Evolutionary conservation across 2,113 vertebrate genomes (phyloP).

Genomic region (Myotis lucifugus): DNA sequence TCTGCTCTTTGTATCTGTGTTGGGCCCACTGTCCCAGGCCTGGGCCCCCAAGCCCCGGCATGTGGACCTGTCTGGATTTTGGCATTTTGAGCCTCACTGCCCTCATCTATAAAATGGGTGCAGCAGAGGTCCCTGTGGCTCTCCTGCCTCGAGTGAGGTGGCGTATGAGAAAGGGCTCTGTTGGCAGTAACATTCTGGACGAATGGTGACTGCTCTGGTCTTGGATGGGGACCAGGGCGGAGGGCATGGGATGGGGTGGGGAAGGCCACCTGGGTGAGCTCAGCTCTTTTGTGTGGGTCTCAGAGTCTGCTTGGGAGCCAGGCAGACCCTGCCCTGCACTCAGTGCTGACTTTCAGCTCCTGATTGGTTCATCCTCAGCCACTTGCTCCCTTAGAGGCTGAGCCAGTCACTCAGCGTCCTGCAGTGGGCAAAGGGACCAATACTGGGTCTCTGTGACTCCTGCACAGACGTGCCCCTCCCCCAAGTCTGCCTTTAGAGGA

Average conservation of each 20-base stretch:
- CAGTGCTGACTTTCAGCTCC: not conserved
- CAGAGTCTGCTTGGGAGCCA: not conserved
- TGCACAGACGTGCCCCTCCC: not conserved
- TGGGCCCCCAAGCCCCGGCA: not conserved
- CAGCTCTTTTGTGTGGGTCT: not conserved
- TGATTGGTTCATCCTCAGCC: not conserved
- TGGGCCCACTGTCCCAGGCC: not conserved
- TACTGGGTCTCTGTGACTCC: not conserved
- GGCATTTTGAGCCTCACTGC: not conserved
- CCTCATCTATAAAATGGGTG: not conserved
- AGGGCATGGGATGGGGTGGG: not conserved
- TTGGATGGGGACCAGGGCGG: not conserved
- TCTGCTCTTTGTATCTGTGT: not conserved
- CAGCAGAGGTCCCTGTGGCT: not conserved
- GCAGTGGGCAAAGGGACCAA: not conserved
- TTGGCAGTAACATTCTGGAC: not conserved
- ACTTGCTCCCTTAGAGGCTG: not conserved
- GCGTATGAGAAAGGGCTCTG: not conserved
- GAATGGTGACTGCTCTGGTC: not conserved
- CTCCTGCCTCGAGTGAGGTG: not conserved
- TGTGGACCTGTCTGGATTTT: not conserved
- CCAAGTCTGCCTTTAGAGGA: not conserved
- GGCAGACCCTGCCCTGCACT: too few relatives aligned
- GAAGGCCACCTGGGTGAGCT: not conserved
- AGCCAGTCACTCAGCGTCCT: not conserved